Base-by-base conservation (phyloP, 2,888 invertebrate genomes). In the Synergus umbraculus region DNA sequence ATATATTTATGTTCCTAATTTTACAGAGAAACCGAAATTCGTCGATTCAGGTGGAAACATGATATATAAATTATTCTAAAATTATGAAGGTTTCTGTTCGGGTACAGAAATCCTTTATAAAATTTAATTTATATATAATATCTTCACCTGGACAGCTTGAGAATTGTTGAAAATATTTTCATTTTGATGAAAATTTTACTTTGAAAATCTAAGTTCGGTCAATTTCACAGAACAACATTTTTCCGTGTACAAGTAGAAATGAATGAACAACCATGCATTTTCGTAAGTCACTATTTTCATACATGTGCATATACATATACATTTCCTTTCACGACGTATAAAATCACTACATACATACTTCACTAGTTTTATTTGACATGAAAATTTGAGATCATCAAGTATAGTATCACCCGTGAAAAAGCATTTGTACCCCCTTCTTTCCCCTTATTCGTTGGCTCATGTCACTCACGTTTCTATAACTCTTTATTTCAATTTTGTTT, bases 401-500 rank as follows among this genome's bases (percentile, higher is more conserved):
- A n/a, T 3, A n/a, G 15, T 9, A n/a, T 49, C 15, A 15, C 18
- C 49, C 9, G 22, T 15, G 29, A 13, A 69, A 29, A 77, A 79
- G 58, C 65, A 78, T 82, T 76, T 79, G 29, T 86, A 86, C 84
- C 86, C 85, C 86, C 87, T 85, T 84, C 84, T 86, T 87, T 88
- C 85, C 86, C 86, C 87, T 88, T 86, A 85, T 88, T 87, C 84
- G 84, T 87, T 87, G 86, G 85, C 86, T 87, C 86, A 86, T 87
- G 41, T 41, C 49, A 65, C 46, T 77, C 67, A 73, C n/a, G n/a
- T 73, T 73, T 29, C n/a, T 54, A 10, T 37, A 43, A 13, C 9
- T 66, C 43, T 66, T 66, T 2, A 66, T 10, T 18, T 66, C 0
- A 54, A 49, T 78, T 76, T 43, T 76, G 22, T 58, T 64, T 44